A percentile compares a stretch with the other conserved stretches of the same genome.
phyloP scores from a whole-genome alignment of 2,888 invertebrate genomes.

The Pandemis cinnamomeana region DNA sequence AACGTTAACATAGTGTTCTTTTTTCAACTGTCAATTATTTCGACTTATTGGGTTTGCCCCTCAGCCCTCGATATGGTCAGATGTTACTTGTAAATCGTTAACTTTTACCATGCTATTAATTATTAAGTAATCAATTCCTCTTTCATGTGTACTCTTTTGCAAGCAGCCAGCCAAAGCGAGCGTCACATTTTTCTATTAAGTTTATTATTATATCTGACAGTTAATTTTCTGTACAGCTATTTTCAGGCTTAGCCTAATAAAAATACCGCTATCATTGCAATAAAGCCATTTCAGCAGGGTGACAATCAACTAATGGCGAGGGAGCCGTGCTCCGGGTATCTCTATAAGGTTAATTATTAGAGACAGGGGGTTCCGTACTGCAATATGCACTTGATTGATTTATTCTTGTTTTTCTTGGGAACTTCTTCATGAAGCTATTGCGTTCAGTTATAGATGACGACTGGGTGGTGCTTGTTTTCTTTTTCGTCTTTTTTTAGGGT shows the following conservation, averaged over 20 bases:
- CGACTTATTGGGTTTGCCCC: too few species aligned
- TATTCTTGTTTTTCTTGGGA: conserved; percentile 1
- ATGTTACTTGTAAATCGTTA: too few species aligned
- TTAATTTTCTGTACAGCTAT: conserved; percentile 35
- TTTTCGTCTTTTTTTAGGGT: too few species aligned
- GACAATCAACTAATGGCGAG: conserved; percentile 52
- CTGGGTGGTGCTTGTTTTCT: too few species aligned
- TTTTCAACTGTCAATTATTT: too few species aligned
- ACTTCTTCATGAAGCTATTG: background rate
- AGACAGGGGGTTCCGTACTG: conserved; percentile 5
- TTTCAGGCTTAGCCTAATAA: conserved; percentile 44
- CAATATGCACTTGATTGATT: conserved; percentile 27
- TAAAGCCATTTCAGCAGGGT: conserved; percentile 46
- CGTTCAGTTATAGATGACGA: too few species aligned
- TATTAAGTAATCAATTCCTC: background rate
- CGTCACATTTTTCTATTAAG: conserved; percentile 22
- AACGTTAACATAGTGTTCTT: too few species aligned
- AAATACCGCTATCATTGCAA: conserved; percentile 45
- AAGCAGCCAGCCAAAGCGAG: conserved; percentile 1
- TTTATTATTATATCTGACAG: conserved; percentile 32
- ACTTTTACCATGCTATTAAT: too few species aligned
- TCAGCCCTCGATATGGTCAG: too few species aligned
- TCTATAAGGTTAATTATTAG: conserved; percentile 36
- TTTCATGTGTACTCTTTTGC: background rate
- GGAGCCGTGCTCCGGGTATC: conserved; percentile 19